Evolutionary conservation across 1,140 invertebrate species (phyloP).

Genomic region (Papilio helenus): DNA sequence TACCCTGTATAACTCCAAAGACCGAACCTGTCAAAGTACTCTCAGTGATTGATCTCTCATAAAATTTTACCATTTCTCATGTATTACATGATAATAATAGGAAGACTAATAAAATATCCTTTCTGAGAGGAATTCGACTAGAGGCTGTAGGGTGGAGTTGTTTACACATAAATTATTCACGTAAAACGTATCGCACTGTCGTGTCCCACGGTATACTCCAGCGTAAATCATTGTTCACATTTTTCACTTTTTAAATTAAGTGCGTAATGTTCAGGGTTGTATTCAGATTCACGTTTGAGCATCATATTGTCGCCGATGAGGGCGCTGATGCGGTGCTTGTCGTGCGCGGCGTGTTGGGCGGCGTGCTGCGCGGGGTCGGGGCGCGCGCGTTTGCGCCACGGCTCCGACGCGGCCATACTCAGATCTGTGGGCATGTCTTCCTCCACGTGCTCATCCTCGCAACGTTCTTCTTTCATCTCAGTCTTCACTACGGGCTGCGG

Average conservation of each 20-base stretch:
- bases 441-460: conserved; percentile 80
- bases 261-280: conserved; percentile 73
- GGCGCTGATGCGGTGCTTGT: conserved; percentile 81
- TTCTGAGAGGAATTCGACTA: conserved; percentile 77
- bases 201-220: conserved; percentile 51
- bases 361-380: conserved; percentile 60
- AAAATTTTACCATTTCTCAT: conserved; percentile 46
- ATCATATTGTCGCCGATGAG: conserved; percentile 80
- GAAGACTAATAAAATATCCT: conserved; percentile 63
- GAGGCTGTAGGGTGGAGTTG: conserved; percentile 71
- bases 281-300: conserved; percentile 77
- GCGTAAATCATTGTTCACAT: conserved; percentile 79
- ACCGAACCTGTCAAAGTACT: conserved; percentile 74
- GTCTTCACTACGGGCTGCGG: conserved; percentile 75
- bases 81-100: conserved; percentile 56
- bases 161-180: conserved; percentile 52
- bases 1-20: conserved; percentile 78
- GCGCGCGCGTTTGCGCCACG: conserved; percentile 77
- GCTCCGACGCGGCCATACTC: conserved; percentile 84
- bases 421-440: conserved; percentile 87
- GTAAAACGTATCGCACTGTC: conserved; percentile 57
- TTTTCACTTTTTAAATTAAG: conserved; percentile 82
- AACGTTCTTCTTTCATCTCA: conserved; percentile 84
- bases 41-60: conserved; percentile 57
- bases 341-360: conserved; percentile 57